Conservation (phyloP, 1,140 invertebrate genomes). For the Aphis craccivora region DNA sequence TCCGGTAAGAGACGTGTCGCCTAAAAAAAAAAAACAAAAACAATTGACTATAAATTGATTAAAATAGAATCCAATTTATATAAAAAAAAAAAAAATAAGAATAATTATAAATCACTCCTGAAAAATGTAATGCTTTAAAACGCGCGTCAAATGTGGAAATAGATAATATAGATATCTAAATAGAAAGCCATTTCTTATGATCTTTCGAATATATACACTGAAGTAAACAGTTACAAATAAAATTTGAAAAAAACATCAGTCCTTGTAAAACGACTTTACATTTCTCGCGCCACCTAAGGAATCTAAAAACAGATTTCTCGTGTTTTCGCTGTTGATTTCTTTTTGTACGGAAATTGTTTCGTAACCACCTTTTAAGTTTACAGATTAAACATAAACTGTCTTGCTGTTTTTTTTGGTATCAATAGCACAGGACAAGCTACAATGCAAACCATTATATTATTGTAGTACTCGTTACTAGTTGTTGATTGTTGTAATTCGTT, state of each 20-base stretch:
- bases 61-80: not conserved
- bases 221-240: not conserved
- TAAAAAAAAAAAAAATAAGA: not conserved
- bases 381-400: not conserved
- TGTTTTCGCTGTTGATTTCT: constrained; percentile 16
- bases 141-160: not conserved
- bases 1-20: not conserved
- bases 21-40: not conserved
- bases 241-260: not conserved
- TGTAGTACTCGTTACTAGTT: not conserved
- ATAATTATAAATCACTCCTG: not conserved
- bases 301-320: not conserved
- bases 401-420: not conserved
- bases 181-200: not conserved
- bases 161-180: not conserved
- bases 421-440: not conserved
- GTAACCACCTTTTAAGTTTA: not conserved
- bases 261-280: not conserved
- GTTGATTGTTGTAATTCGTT: not conserved
- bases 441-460: not conserved
- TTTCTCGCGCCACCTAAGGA: not conserved
- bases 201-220: not conserved
- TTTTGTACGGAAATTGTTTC: not conserved
- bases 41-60: not conserved
- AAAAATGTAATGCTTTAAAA: not conserved